These are phyloP conservation scores for Myrmecophaga tridactyla DNA, from an alignment of 2,113 vertebrate species.

Conservation along the genomic window DNA sequence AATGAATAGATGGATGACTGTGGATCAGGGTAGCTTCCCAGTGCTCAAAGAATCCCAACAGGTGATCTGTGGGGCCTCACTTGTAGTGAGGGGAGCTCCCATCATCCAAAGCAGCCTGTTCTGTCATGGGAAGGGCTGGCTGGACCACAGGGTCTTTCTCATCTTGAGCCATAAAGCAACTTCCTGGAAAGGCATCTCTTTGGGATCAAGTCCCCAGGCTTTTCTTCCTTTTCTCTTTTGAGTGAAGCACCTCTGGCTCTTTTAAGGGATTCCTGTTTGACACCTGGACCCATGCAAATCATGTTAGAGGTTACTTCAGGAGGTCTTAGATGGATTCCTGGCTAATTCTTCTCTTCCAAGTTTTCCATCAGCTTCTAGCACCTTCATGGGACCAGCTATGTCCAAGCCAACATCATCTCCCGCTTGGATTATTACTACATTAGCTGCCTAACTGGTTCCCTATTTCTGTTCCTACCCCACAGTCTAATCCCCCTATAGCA, in stretches of 20 bases:
- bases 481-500: neutral
- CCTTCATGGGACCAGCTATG: neutral
- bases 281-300: too few species aligned
- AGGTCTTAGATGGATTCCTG: neutral
- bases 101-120: neutral
- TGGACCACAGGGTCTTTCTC: neutral
- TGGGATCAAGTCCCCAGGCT: neutral
- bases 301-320: too few species aligned
- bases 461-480: neutral
- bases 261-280: neutral
- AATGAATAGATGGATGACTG: fast-evolving
- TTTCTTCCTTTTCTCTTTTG: neutral
- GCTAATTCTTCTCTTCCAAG: neutral
- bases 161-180: neutral
- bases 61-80: too few species aligned
- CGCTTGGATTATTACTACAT: neutral
- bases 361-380: neutral
- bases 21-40: neutral
- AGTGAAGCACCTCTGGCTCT: neutral
- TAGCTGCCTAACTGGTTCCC: neutral
- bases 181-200: neutral
- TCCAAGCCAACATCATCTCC: neutral
- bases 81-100: neutral
- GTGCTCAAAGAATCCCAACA: fast-evolving
- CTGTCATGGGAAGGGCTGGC: fast-evolving